Percentiles rank a stretch among this genome's conserved stretches.
These are phyloP conservation scores for Rhinatrema bivittatum DNA, from an alignment of 2,797 vertebrate species.

Conservation along the genomic window DNA sequence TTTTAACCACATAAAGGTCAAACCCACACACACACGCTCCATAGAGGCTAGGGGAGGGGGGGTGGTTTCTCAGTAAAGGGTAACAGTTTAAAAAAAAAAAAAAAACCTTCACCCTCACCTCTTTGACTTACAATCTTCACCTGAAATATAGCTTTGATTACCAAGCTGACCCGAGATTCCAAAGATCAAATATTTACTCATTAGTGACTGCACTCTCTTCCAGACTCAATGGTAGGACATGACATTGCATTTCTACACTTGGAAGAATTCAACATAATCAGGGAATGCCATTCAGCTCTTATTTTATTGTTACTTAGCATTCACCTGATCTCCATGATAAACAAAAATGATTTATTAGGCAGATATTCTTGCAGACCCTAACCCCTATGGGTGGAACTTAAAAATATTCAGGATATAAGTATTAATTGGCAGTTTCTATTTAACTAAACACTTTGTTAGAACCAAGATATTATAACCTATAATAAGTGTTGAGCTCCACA, in stretches of 20 bases:
- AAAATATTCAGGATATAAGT: neutral
- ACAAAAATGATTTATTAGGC: neutral
- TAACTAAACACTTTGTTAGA: slow-evolving; percentile 24
- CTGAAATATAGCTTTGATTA: neutral
- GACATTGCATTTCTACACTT: no score
- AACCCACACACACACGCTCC: neutral
- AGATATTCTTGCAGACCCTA: neutral
- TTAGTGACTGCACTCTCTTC: no score
- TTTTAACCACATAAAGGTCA: neutral
- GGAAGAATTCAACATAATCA: no score
- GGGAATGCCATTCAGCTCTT: neutral
- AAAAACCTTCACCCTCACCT: no score
- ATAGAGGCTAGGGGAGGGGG: no score
- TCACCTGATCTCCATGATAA: neutral
- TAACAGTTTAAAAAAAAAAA: no score
- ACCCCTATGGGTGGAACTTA: neutral
- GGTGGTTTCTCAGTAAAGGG: no score
- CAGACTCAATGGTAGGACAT: no score
- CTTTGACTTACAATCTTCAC: accelerated
- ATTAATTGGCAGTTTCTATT: slow-evolving; percentile 7
- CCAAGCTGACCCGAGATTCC: neutral
- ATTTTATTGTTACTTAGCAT: neutral
- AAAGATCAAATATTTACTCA: no score
- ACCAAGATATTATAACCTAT: slow-evolving; percentile 27
- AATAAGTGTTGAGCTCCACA: slow-evolving; percentile 36